Evolutionary conservation across 2,113 vertebrate genomes (phyloP), one percentile per base, ranked within the genome.

Genomic region (Corythaeola cristata): DNA sequence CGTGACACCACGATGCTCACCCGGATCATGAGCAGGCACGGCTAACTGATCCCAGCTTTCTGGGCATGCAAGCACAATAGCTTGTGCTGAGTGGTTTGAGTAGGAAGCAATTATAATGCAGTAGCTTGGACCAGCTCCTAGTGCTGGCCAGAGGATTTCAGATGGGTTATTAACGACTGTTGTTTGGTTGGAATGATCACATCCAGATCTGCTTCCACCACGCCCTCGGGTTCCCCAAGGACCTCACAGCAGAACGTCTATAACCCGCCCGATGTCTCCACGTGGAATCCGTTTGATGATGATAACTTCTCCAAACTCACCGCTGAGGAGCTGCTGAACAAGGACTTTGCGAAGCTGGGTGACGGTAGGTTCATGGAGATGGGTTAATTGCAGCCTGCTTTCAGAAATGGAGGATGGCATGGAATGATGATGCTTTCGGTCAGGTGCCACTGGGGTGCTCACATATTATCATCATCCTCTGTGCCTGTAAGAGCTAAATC

Each of bases 291-390:
- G 1, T 99, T 99, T 24, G 99, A 99, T 8, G 99, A 99, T 7
- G 99, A 99, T 96, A 99, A 99, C 95, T 99, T 99, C 98, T 99
- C 99, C 93, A 99, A 99, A 97, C 99, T 99, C 39, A 99, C 99
- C 10, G 99, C 99, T 6, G 99, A 99, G 96, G 99, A 99, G 96
- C 98, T 99, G 69, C 98, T 99, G 8, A 99, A 99, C 98, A 99
- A 99, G 98, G 99, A 99, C 97, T 99, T 99, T 97, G 99, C 99
- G 28, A 99, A 99, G 96, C 97, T 99, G 7, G 97, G 98, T 22
- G 99, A 99, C 21, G 98, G 99, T 99, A 96, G 97, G 99, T 96
- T 66, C 30, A 3, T 8, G 16, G 47, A 5, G 16, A 1, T n/a
- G 52, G 15, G 52, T 52, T 22, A 5, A 15, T 35, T 6, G 18